Conservation (phyloP, 1,140 invertebrate genomes). For the Saxidomus purpurata region DNA sequence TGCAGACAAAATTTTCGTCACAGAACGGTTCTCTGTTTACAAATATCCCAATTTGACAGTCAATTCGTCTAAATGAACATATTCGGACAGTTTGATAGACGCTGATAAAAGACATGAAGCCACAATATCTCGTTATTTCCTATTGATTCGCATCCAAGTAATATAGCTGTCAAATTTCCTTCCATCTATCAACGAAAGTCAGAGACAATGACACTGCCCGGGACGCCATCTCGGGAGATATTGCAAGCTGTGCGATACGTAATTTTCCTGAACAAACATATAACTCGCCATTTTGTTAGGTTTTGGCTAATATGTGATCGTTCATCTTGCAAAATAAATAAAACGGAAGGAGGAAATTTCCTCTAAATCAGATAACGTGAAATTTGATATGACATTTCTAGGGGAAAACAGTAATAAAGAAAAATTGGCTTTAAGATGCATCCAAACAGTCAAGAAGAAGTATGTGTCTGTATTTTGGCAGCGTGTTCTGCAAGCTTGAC, state of each 20-base stretch:
- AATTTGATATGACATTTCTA: not conserved
- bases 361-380: not conserved
- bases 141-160: constrained; percentile 9
- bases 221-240: not conserved
- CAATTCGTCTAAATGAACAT: constrained; percentile 26
- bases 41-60: not conserved
- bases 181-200: constrained; percentile 6
- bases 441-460: too few relatives aligned
- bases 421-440: not conserved
- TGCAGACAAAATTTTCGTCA: too few relatives aligned
- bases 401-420: not conserved
- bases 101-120: constrained; percentile 28
- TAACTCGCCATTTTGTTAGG: not conserved
- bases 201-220: constrained; percentile 13
- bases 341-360: not conserved
- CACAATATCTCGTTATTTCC: constrained; percentile 15
- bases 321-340: not conserved
- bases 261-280: constrained; percentile 19
- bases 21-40: not conserved
- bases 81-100: constrained; percentile 34
- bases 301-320: not conserved
- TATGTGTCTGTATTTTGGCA: too few relatives aligned
- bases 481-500: too few relatives aligned
- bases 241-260: not conserved
- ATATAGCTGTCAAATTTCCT: constrained; percentile 27